Base-by-base conservation (phyloP, 2,113 vertebrate genomes). In the Myocastor coypus region DNA sequence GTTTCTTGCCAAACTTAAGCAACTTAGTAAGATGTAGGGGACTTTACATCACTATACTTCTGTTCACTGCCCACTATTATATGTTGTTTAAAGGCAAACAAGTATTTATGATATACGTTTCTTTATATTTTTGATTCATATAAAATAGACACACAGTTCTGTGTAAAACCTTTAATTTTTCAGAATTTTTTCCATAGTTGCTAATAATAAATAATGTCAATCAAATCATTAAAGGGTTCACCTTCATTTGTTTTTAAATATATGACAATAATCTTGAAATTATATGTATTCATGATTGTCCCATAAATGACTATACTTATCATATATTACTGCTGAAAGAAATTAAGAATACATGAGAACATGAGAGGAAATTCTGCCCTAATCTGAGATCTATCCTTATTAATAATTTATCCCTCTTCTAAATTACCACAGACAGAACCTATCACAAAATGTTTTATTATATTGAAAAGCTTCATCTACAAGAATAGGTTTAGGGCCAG, bases 401-500 rank as follows among this genome's bases (percentile, higher is more conserved):
- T 50, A 10, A 32, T 85, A 85, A 85, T 24, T 86, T 22, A 69
- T 14, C 46, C 50, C 26, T 50, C n/a, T 8, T 78, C 55, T 96
- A 89, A 83, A 84, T 14, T 10, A 96, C 22, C 32, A 87, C 2
- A 37, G 20, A 87, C 2, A 37, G 20, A 30, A 66, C 13, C 42
- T 78, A 4, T 73, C n/a, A 81, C 26, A 81, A 83, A 71, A 80
- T 32, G 16, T 68, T 78, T 82, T 61, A 71, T 75, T 69, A 50
- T 28, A 64, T 0, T 77, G 46, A 42, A 92, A 91, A 77, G 1
- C 30, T 64, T 83, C 37, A 90, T 69, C 19, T 81, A 92, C 57
- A 91, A 20, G 50, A 73, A 55, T 50, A 89, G 46, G 86, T 88
- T 96, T 64, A 91, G 93, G 61, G 22, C 61, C 61, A 26, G 7